Evolutionary conservation across 2,888 invertebrate genomes (phyloP).

Genomic region (Fissipunctia ypsillon): DNA sequence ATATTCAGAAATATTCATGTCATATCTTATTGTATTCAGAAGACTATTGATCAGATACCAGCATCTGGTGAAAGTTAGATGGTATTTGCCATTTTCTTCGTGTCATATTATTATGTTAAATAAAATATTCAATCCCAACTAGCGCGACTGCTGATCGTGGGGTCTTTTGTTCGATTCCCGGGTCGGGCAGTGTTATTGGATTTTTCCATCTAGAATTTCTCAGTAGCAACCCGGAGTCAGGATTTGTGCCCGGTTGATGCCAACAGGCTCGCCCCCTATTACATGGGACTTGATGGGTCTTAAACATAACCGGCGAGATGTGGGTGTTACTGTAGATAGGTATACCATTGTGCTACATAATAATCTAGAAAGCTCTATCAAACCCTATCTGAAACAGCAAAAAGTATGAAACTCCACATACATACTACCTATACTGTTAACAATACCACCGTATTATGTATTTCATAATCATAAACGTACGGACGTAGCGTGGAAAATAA

Average conservation of each 20-base stretch:
- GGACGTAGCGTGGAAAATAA: constrained; percentile 37
- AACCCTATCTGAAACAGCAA: constrained; percentile 1
- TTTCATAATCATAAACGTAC: constrained; percentile 36
- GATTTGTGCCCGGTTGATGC: too few species aligned
- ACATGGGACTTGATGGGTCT: too few species aligned
- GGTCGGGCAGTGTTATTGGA: too few species aligned
- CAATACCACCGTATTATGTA: constrained; percentile 27
- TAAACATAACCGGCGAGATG: too few species aligned
- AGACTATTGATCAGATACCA: not conserved
- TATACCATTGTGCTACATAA: too few species aligned
- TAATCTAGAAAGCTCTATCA: not conserved
- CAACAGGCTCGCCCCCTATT: too few species aligned
- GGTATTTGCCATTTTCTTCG: not conserved
- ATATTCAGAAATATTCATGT: constrained; percentile 27
- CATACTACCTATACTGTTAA: not conserved
- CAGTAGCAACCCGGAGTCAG: too few species aligned
- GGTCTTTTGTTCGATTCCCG: too few species aligned
- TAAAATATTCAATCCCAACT: constrained; percentile 7
- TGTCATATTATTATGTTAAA: not conserved
- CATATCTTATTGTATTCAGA: not conserved
- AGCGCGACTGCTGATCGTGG: not conserved
- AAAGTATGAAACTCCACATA: constrained; percentile 5
- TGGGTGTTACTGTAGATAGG: too few species aligned
- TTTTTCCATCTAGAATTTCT: too few species aligned
- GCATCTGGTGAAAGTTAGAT: constrained; percentile 1